Evolutionary conservation across 2,113 vertebrate genomes (phyloP).

Genomic region (Corvus moneduloides): DNA sequence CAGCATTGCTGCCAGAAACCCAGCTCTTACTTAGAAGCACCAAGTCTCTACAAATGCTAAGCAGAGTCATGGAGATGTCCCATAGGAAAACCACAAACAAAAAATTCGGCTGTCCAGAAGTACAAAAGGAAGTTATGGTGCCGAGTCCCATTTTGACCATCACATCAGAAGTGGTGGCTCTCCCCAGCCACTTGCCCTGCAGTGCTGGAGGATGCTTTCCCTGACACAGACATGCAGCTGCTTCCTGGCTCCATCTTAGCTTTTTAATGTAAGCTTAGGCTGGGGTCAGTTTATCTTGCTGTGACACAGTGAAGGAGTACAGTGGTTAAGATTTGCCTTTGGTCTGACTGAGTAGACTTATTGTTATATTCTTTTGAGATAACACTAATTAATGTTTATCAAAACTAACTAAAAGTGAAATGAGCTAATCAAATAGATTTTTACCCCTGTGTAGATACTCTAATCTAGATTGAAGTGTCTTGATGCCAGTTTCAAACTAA

Average conservation of each 20-base stretch:
- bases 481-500: not conserved
- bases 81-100: not conserved
- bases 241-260: not conserved
- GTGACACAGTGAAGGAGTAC: not conserved
- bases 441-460: not conserved
- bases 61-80: not conserved
- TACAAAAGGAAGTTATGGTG: not conserved
- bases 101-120: not conserved
- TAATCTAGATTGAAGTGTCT: not conserved
- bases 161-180: not conserved
- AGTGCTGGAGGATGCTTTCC: not conserved
- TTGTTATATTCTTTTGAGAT: not conserved
- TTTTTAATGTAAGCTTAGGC: not conserved
- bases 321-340: not conserved
- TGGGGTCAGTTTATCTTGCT: not conserved
- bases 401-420: not conserved
- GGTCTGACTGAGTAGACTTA: not conserved
- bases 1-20: not conserved
- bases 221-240: not conserved
- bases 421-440: not conserved
- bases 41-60: not conserved
- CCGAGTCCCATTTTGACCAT: not conserved
- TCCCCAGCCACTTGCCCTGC: not conserved
- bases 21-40: not conserved
- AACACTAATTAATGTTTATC: not conserved